phyloP scores from a whole-genome alignment of 2,888 invertebrate genomes.

The Drepana falcataria region DNA sequence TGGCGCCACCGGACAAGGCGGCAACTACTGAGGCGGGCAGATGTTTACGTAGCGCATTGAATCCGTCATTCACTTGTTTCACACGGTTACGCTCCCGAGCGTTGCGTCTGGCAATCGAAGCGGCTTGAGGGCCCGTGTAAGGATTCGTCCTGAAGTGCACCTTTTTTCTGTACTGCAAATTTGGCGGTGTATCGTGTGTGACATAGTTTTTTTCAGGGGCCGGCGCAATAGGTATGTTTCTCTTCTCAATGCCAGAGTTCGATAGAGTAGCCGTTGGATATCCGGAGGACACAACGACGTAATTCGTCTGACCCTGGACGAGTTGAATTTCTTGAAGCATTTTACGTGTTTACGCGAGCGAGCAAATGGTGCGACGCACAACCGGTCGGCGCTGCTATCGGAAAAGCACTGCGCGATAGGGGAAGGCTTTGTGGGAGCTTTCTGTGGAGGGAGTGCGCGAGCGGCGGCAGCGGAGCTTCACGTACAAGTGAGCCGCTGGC shows the following conservation, averaged over 20 bases:
- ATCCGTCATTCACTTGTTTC: slow-evolving; percentile 96
- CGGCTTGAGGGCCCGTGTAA: slow-evolving; percentile 84
- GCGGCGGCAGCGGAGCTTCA: slow-evolving; percentile 63
- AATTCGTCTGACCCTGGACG: slow-evolving; percentile 77
- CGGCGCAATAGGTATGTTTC: slow-evolving; percentile 78
- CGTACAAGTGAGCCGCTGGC: slow-evolving; percentile 74
- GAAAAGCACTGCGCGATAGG: slow-evolving; percentile 52
- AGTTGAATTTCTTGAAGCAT: slow-evolving; percentile 78
- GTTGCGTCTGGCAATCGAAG: slow-evolving; percentile 93
- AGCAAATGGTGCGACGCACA: slow-evolving; percentile 35
- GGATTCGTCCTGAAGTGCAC: slow-evolving; percentile 83
- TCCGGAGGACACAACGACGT: slow-evolving; percentile 79
- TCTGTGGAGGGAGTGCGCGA: slow-evolving; percentile 36
- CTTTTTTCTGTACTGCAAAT: slow-evolving; percentile 83
- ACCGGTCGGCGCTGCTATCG: slow-evolving; percentile 56
- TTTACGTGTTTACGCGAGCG: slow-evolving; percentile 57
- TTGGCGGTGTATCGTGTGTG: slow-evolving; percentile 74
- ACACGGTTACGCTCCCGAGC: slow-evolving; percentile 96
- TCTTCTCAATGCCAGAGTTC: slow-evolving; percentile 71
- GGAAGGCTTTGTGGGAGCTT: slow-evolving; percentile 51
- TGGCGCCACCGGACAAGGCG: slow-evolving; percentile 80
- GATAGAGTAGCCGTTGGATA: slow-evolving; percentile 67
- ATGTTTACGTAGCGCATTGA: slow-evolving; percentile 91
- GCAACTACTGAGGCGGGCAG: slow-evolving; percentile 90
- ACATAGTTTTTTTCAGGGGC: slow-evolving; percentile 78